Base-by-base conservation (phyloP, 2,113 vertebrate species). In the Trochalopteron elliotii region DNA sequence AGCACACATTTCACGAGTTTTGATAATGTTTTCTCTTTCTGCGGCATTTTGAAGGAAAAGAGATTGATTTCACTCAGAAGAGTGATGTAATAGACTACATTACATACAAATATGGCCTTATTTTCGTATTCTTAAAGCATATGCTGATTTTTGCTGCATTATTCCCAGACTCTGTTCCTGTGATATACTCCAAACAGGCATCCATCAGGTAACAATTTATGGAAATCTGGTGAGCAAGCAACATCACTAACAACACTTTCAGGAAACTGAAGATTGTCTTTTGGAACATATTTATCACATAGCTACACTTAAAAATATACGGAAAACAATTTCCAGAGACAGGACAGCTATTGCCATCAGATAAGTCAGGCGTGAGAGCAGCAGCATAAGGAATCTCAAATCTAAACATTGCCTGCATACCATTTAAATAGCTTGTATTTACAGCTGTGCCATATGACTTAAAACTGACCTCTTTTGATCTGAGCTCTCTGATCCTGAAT, bases 321-420 rank as follows among this genome's bases (percentile, higher is more conserved):
- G 8, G 56, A 55, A 70, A 77, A 80, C 59, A 60, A 64, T 87
- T 71, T 79, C 42, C 74, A 65, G 40, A 53, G 75, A 16, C 28
- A 79, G 49, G 42, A 44, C 25, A 75, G 39, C 40, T 70, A 27
- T 68, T 56, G 13, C 30, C 17, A 12, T 69, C 42, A 53, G 75
- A 80, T 68, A 76, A 91, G 27, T 61, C 42, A 85, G 45, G 50
- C 59, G 15, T 49, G 76, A 79, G 49, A 85, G 50, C 45, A 52
- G 45, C 67, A 77, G n/a, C 50, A 11, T 77, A 57, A 83, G 39
- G 87, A 95, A 93, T 82, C 80, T 93, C 56, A 91, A 79, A 89
- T 79, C 89, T 85, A 94, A 91, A 91, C 70, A 72, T 27, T 60
- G 70, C 24, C 33, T 72, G 55, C 84, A 78, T 94, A 89, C 64